Percentiles rank a stretch among this genome's conserved stretches.
Conservation (phyloP, 1,140 invertebrate species). For the Drosophila kohkoa region DNA sequence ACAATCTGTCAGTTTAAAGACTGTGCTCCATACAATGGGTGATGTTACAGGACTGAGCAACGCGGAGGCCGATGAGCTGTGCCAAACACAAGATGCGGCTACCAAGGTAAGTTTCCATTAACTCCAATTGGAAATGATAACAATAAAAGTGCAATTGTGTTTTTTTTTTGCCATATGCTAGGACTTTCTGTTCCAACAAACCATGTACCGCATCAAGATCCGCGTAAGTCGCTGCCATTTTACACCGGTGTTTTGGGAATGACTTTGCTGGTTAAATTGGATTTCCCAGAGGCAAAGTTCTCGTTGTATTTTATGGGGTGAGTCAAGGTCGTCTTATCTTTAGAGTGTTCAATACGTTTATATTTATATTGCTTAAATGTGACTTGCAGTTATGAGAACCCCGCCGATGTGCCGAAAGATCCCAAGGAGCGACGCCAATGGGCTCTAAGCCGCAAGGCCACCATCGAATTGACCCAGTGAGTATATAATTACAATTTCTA, state of each 20-base stretch:
- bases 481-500: conserved; percentile 54
- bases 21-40: conserved; percentile 84
- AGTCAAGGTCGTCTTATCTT: conserved; percentile 42
- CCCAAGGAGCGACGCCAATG: conserved; percentile 89
- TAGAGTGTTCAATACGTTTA: conserved; percentile 11
- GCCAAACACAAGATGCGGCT: conserved; percentile 87
- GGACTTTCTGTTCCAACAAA: conserved; percentile 97
- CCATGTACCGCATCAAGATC: conserved; percentile 98
- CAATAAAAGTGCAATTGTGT: background rate
- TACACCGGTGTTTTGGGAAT: conserved; percentile 96
- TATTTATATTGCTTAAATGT: background rate
- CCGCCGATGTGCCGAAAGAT: conserved; percentile 90
- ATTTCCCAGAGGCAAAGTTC: conserved; percentile 96
- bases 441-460: conserved; percentile 94
- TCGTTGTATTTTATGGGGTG: conserved; percentile 96
- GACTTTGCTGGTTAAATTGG: conserved; percentile 94
- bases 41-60: conserved; percentile 87
- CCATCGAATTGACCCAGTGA: conserved; percentile 97
- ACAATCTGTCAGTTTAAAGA: conserved; percentile 26
- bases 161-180: conserved; percentile 75
- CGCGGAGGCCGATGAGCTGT: conserved; percentile 88
- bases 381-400: conserved; percentile 89
- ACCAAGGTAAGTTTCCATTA: conserved; percentile 86
- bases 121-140: background rate
- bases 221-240: conserved; percentile 93